A percentile compares a stretch with the other conserved stretches of the same genome.
phyloP scores from a whole-genome alignment of 2,888 invertebrate genomes.

The Heliconius hortense region DNA sequence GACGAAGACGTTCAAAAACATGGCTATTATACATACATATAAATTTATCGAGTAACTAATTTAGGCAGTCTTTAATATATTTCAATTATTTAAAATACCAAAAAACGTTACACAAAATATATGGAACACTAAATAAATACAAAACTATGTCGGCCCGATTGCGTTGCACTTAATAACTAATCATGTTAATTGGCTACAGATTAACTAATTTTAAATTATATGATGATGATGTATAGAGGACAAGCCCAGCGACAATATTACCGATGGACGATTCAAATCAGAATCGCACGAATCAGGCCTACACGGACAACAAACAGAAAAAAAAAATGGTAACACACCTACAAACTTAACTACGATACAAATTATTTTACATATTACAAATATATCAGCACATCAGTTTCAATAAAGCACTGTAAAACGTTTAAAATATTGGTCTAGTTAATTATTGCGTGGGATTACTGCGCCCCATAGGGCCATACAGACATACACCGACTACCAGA shows the following conservation, averaged over 20 bases:
- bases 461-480: constrained; percentile 51
- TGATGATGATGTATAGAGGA: constrained; percentile 5
- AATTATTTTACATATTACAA: constrained; percentile 67
- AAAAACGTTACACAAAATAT: constrained; percentile 67
- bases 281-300: constrained; percentile 18
- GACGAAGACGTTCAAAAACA: constrained; percentile 54
- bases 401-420: constrained; percentile 77
- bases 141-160: constrained; percentile 56
- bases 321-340: constrained; percentile 74
- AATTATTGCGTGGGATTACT: constrained; percentile 72
- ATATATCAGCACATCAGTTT: constrained; percentile 68
- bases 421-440: constrained; percentile 81
- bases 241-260: not conserved
- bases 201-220: constrained; percentile 15
- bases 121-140: constrained; percentile 47
- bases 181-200: constrained; percentile 25
- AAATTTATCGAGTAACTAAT: constrained; percentile 74
- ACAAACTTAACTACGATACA: constrained; percentile 67
- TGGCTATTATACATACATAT: constrained; percentile 67
- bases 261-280: constrained; percentile 15
- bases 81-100: constrained; percentile 68
- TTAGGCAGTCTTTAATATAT: constrained; percentile 80
- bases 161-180: constrained; percentile 15
- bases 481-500: constrained; percentile 61
- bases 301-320: constrained; percentile 51